phyloP scores from a whole-genome alignment of 2,797 vertebrate genomes.

The Pseudochromis fuscus region DNA sequence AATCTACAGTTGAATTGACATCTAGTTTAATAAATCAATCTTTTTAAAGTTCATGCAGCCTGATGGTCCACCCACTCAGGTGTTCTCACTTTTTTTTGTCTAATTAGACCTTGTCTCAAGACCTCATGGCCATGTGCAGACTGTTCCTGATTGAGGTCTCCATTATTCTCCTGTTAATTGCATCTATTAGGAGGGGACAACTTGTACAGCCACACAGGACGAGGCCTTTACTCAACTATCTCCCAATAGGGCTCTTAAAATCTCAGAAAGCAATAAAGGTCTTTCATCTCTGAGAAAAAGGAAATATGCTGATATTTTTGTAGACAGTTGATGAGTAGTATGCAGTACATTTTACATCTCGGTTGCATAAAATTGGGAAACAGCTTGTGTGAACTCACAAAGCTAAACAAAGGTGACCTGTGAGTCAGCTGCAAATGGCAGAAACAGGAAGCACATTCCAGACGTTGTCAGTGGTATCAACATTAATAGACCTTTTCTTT shows the following conservation, averaged over 20 bases:
- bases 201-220: background rate
- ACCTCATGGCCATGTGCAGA: conserved; percentile 7
- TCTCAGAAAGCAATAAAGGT: too few species aligned
- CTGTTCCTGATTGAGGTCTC: background rate
- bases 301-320: too few species aligned
- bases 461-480: background rate
- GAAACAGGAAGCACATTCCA: background rate
- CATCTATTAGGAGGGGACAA: background rate
- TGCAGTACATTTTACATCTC: too few species aligned
- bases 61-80: background rate
- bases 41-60: background rate
- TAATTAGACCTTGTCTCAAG: background rate
- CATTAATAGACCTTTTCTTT: too few species aligned
- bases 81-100: conserved; percentile 1
- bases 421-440: background rate
- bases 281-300: background rate
- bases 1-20: too few species aligned
- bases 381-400: background rate
- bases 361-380: background rate
- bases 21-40: too few species aligned
- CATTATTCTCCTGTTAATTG: background rate
- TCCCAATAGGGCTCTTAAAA: background rate
- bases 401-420: background rate
- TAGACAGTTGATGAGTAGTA: too few species aligned
- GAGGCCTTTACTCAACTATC: background rate